These are phyloP conservation scores for Lepilemur septentrionalis DNA, from an alignment of 2,797 vertebrate species.

Conservation along the genomic window DNA sequence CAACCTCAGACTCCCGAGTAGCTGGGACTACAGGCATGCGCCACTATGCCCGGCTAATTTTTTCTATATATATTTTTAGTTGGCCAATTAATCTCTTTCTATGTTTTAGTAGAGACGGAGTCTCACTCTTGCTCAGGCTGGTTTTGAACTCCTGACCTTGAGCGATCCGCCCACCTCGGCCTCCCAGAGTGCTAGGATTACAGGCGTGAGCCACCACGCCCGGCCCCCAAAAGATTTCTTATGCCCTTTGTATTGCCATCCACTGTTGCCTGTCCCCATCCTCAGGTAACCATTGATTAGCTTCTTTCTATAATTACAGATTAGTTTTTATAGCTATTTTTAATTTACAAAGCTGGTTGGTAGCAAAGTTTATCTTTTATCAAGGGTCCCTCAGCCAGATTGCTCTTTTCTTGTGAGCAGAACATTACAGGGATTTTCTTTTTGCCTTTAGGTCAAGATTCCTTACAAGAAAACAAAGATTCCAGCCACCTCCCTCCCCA, in stretches of 20 bases:
- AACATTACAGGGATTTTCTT: constrained; percentile 33
- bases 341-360: constrained; percentile 27
- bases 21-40: no score
- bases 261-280: not conserved
- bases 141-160: no score
- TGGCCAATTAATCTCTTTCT: no score
- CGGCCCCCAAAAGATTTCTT: not conserved
- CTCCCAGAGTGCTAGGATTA: no score
- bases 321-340: constrained; percentile 29
- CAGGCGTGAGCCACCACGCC: no score
- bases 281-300: not conserved
- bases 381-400: not conserved
- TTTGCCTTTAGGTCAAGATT: constrained; percentile 8
- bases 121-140: no score
- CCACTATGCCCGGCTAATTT: no score
- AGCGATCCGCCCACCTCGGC: no score
- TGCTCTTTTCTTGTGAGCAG: constrained; percentile 21
- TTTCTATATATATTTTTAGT: no score
- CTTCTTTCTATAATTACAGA: constrained; percentile 16
- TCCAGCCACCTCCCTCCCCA: not conserved
- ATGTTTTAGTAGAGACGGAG: no score
- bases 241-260: not conserved
- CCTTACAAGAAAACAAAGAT: constrained; percentile 28
- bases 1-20: no score
- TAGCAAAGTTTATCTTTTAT: not conserved